phyloP scores from a whole-genome alignment of 2,888 invertebrate species.

The Plebejus anna region DNA sequence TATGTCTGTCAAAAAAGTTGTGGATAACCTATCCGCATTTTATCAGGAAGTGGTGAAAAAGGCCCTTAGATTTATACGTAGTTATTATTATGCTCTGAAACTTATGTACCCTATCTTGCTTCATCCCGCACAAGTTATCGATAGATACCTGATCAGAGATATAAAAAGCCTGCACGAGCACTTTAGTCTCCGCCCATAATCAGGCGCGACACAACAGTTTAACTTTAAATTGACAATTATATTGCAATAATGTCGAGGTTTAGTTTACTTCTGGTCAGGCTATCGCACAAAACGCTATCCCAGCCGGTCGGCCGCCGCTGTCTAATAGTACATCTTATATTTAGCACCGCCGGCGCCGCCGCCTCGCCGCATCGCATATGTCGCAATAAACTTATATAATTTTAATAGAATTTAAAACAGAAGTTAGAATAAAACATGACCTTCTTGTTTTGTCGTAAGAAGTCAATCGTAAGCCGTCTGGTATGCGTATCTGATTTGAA shows the following conservation, averaged over 20 bases:
- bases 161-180: no score
- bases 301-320: background rate
- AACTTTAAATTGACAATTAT: no score
- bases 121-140: no score
- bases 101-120: no score
- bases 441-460: background rate
- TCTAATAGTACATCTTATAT: slow-evolving; percentile 40
- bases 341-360: slow-evolving; percentile 50
- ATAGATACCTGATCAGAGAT: no score
- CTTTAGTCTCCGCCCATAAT: no score
- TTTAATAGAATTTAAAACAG: background rate
- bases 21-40: no score
- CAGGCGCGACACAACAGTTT: no score
- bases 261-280: background rate
- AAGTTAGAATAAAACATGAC: background rate
- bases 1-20: no score
- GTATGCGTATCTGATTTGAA: background rate
- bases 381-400: background rate
- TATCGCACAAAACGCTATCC: background rate
- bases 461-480: background rate
- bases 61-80: no score
- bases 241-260: background rate
- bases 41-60: no score
- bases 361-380: slow-evolving; percentile 22
- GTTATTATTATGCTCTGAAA: no score